These are phyloP conservation scores for Leptopilina clavipes DNA, from an alignment of 1,140 invertebrate species.

Conservation along the genomic window DNA sequence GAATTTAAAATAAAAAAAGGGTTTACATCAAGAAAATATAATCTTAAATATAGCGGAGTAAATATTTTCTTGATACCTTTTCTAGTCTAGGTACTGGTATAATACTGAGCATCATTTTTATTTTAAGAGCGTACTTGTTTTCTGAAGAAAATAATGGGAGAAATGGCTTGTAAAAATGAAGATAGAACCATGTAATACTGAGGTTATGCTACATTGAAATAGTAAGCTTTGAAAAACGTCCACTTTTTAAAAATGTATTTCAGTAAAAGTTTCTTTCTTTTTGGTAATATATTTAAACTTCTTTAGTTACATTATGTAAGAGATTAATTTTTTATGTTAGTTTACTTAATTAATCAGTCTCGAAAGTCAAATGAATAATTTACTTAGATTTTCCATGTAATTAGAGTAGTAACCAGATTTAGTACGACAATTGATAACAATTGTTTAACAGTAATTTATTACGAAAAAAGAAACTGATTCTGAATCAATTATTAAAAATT, in stretches of 20 bases:
- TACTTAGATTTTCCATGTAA: too few species aligned
- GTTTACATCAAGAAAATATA: background rate
- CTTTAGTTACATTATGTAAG: background rate
- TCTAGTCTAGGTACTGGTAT: background rate
- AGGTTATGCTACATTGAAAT: constrained; percentile 1
- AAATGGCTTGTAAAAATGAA: constrained; percentile 16
- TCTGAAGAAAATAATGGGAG: constrained; percentile 4
- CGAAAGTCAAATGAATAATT: too few species aligned
- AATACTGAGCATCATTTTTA: constrained; percentile 14
- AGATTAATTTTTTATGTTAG: too few species aligned
- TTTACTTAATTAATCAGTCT: too few species aligned
- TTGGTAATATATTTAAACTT: background rate
- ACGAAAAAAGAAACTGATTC: too few species aligned
- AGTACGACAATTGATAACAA: too few species aligned
- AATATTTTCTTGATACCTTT: constrained; percentile 13
- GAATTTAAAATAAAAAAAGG: background rate
- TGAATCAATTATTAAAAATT: too few species aligned
- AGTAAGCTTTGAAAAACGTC: background rate
- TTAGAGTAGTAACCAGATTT: too few species aligned
- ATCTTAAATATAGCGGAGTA: background rate
- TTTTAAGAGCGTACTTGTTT: constrained; percentile 14
- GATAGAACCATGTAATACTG: background rate
- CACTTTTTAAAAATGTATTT: background rate
- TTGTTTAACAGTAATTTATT: too few species aligned
- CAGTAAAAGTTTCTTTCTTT: background rate